Conservation (phyloP, 2,797 vertebrate species). For the Epinephelus malabaricus region DNA sequence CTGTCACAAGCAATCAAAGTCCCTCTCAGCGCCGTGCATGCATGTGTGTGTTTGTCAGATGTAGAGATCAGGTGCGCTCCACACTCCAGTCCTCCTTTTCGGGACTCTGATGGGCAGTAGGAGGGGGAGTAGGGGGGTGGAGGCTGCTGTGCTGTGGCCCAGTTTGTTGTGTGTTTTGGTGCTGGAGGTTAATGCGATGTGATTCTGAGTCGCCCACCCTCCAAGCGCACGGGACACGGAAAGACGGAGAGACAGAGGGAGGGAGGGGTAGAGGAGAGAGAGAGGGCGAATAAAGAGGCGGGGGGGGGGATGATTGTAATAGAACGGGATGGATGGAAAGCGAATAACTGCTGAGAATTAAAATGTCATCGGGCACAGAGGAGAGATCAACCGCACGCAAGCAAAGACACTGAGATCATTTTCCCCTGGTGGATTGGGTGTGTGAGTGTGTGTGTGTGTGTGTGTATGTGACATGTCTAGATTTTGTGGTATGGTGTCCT, state of each 20-base stretch:
- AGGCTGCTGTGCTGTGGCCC: conserved; percentile 63
- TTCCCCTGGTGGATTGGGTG: conserved; percentile 10
- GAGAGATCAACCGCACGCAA: conserved; percentile 71
- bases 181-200: conserved; percentile 74
- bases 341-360: conserved; percentile 80
- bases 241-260: conserved; percentile 44
- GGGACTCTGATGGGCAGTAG: conserved; percentile 26
- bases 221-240: conserved; percentile 48
- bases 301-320: conserved; percentile 63
- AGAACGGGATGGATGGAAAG: conserved; percentile 73
- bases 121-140: not conserved
- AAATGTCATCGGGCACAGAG: conserved; percentile 81
- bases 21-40: conserved; percentile 9
- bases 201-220: conserved; percentile 66
- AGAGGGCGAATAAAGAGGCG: not conserved
- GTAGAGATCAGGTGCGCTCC: conserved; percentile 59
- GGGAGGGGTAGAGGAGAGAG: conserved; percentile 6
- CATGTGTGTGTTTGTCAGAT: conserved; percentile 55
- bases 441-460: conserved; percentile 29
- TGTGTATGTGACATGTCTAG: conserved; percentile 6
- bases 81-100: conserved; percentile 41
- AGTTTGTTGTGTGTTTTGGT: conserved; percentile 66
- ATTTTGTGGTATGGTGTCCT: conserved; percentile 18
- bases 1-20: conserved; percentile 63
- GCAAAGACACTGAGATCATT: conserved; percentile 71